These are phyloP conservation scores for Brevimyrus niger DNA, from an alignment of 2,113 vertebrate genomes.

Conservation along the genomic window DNA sequence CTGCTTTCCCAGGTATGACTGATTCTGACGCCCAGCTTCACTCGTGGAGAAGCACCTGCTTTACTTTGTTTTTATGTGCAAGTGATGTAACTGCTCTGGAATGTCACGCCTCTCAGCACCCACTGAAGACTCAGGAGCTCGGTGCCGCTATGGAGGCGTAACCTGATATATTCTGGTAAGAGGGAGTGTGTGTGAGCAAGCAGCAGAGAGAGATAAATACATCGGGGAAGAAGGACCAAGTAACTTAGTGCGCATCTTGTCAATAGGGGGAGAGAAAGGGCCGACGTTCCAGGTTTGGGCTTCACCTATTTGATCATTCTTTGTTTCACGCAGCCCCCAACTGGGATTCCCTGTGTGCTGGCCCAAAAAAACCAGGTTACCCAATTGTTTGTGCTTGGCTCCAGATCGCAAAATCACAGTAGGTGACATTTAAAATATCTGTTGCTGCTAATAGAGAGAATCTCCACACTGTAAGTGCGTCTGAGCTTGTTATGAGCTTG, in stretches of 20 bases:
- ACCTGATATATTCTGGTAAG: constrained; percentile 33
- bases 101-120: constrained; percentile 45
- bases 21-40: background rate
- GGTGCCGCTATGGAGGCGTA: constrained; percentile 36
- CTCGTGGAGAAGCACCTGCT: constrained; percentile 44
- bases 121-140: constrained; percentile 38
- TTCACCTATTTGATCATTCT: constrained; percentile 16
- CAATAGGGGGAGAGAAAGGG: background rate
- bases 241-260: background rate
- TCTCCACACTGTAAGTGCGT: background rate
- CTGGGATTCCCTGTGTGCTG: constrained; percentile 38
- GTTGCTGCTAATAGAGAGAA: constrained; percentile 12
- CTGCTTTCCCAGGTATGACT: background rate
- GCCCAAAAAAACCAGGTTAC: constrained; percentile 62
- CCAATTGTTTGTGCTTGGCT: constrained; percentile 53
- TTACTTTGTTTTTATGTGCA: constrained; percentile 45
- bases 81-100: constrained; percentile 52
- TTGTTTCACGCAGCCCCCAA: constrained; percentile 40
- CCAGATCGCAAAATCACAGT: constrained; percentile 44
- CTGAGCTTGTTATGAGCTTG: background rate
- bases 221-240: background rate
- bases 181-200: constrained; percentile 7
- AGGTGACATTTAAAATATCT: constrained; percentile 53
- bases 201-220: background rate
- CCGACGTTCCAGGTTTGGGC: constrained; percentile 12